Percentiles rank a stretch among this genome's conserved stretches.
Conservation (phyloP, 2,888 invertebrate species). For the Drosophila multiciliata region DNA sequence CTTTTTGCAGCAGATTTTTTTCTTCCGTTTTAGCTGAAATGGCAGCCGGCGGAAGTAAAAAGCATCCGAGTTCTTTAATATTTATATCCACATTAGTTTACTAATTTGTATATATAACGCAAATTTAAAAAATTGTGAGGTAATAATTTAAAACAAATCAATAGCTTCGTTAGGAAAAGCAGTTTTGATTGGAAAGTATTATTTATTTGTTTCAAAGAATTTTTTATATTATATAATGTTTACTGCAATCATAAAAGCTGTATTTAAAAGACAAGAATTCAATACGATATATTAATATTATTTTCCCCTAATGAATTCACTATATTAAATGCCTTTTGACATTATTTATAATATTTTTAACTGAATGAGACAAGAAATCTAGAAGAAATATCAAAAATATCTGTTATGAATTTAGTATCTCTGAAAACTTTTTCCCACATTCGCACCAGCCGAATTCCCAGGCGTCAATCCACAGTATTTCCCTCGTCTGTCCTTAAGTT, state of each 20-base stretch:
- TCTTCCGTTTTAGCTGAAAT: conserved; percentile 44
- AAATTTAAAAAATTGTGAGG: not conserved
- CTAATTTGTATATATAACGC: conserved; percentile 9
- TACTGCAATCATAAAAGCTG: not conserved
- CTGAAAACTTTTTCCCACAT: conserved; percentile 19
- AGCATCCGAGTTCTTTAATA: conserved; percentile 46
- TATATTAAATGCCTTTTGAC: no score
- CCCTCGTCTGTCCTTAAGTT: conserved; percentile 47
- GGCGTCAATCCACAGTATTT: conserved; percentile 1
- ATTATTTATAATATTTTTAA: not conserved
- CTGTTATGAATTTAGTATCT: not conserved
- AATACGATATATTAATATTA: not conserved
- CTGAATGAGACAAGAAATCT: not conserved
- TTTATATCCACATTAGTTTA: conserved; percentile 38
- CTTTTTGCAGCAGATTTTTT: conserved; percentile 67
- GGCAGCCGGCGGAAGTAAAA: conserved; percentile 66
- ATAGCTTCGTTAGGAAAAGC: not conserved
- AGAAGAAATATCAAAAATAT: not conserved
- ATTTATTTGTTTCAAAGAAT: not conserved
- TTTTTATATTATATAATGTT: not conserved
- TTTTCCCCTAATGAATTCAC: not conserved
- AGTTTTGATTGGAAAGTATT: not conserved
- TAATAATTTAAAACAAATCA: not conserved
- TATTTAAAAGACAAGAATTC: not conserved
- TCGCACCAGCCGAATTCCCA: conserved; percentile 20